A percentile compares a stretch with the other conserved stretches of the same genome.
phyloP scores from a whole-genome alignment of 1,140 invertebrate species.

The Planococcus citri region DNA sequence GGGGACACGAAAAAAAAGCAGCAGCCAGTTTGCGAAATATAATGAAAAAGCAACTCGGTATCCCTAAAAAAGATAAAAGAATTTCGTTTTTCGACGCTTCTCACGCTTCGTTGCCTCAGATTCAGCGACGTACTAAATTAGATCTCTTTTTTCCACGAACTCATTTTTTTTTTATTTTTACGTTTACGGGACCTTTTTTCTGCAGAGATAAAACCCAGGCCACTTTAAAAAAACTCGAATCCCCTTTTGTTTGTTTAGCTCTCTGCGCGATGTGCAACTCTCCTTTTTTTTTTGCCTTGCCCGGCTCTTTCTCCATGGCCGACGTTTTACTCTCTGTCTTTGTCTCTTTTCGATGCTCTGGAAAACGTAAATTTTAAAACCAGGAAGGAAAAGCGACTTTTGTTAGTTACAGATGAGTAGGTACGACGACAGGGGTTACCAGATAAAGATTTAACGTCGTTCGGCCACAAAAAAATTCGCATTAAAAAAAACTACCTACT shows the following conservation, averaged over 20 bases:
- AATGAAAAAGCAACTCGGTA: neutral
- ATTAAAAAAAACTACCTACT: too few species aligned
- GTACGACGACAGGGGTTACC: constrained; percentile 12
- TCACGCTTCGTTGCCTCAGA: constrained; percentile 19
- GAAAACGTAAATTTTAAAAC: constrained; percentile 19
- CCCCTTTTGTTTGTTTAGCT: constrained; percentile 17
- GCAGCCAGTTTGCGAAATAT: neutral
- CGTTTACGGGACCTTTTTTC: constrained; percentile 13
- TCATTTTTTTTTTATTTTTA: constrained; percentile 10
- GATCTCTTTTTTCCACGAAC: constrained; percentile 6
- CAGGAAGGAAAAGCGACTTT: constrained; percentile 19
- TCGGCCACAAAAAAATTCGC: neutral
- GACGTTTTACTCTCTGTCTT: neutral
- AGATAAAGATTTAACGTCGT: constrained; percentile 12
- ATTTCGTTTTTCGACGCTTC: constrained; percentile 19
- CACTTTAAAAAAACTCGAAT: constrained; percentile 17
- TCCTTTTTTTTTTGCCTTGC: neutral
- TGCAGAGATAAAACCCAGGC: constrained; percentile 15
- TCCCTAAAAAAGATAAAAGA: constrained; percentile 19
- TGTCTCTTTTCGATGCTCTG: neutral
- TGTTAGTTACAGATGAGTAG: constrained; percentile 20
- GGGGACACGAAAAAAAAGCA: neutral
- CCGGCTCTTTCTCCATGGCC: neutral
- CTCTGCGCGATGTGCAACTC: neutral
- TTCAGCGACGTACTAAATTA: constrained; percentile 20